A percentile compares a stretch with the other conserved stretches of the same genome.
Conservation (phyloP, 2,797 vertebrate species). For the Sebastes diploproa region DNA sequence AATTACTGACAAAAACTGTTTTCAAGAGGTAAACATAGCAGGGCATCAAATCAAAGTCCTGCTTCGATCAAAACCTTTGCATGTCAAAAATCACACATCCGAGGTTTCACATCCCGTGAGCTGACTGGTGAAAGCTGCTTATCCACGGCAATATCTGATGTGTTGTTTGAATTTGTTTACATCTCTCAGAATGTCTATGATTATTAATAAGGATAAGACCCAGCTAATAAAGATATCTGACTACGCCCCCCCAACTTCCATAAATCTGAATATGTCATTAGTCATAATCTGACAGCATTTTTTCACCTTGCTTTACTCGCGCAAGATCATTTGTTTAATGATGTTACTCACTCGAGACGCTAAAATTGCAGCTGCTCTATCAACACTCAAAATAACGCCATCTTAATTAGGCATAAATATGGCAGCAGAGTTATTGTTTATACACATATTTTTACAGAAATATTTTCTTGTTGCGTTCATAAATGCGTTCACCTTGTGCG, state of each 20-base stretch:
- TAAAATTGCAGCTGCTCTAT: no score
- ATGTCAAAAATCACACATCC: background rate
- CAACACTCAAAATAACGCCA: no score
- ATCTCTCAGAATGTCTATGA: no score
- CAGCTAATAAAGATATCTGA: background rate
- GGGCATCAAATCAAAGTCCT: background rate
- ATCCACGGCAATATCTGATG: no score
- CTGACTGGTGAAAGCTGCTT: no score
- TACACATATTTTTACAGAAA: background rate
- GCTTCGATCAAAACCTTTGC: background rate
- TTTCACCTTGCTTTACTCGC: no score
- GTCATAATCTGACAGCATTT: background rate
- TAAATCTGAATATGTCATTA: background rate
- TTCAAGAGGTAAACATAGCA: background rate
- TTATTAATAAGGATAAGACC: background rate
- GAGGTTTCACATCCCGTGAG: background rate
- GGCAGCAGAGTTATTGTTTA: background rate
- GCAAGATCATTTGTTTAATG: no score
- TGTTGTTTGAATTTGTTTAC: no score
- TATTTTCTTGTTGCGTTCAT: no score
- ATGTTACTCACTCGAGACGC: no score
- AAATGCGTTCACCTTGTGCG: no score
- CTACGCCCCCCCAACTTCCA: background rate
- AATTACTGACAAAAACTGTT: slow-evolving; percentile 16
- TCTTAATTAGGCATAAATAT: background rate